Evolutionary conservation across 2,888 invertebrate species (phyloP).

Genomic region (Bembecia ichneumoniformis): DNA sequence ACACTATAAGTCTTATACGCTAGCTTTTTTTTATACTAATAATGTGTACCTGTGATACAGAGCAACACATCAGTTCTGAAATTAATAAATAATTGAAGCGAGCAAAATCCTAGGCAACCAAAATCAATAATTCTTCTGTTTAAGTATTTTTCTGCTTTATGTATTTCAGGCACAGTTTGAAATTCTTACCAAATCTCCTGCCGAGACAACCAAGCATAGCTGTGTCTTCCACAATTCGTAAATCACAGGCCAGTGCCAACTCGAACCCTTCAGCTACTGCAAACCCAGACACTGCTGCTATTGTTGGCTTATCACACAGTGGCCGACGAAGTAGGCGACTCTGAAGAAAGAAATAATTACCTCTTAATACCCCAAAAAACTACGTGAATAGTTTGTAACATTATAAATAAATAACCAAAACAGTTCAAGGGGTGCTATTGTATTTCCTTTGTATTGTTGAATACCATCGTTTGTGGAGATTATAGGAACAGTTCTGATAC

Average conservation of each 20-base stretch:
- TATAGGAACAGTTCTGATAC: too few species aligned
- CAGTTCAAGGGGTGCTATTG: too few species aligned
- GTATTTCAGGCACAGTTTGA: neutral
- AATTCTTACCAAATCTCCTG: conserved; percentile 82
- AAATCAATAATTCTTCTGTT: neutral
- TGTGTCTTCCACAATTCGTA: conserved; percentile 88
- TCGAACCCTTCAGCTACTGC: conserved; percentile 94
- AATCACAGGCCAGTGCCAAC: conserved; percentile 91
- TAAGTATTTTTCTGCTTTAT: neutral
- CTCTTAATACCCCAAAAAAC: too few species aligned
- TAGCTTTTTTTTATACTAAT: too few species aligned
- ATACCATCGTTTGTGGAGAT: too few species aligned
- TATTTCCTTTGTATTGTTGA: too few species aligned
- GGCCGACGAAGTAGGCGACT: conserved; percentile 57
- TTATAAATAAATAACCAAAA: too few species aligned
- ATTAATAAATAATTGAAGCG: too few species aligned
- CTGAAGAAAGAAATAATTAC: conserved; percentile 16
- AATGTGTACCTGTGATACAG: too few species aligned
- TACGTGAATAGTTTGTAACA: too few species aligned
- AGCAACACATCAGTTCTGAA: too few species aligned
- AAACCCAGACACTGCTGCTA: conserved; percentile 92
- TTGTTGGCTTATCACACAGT: conserved; percentile 85
- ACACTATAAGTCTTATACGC: too few species aligned
- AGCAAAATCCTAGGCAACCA: neutral
- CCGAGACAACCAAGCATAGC: conserved; percentile 90